Evolutionary conservation across 2,888 invertebrate species (phyloP).

Genomic region (Macrophya alboannulata): DNA sequence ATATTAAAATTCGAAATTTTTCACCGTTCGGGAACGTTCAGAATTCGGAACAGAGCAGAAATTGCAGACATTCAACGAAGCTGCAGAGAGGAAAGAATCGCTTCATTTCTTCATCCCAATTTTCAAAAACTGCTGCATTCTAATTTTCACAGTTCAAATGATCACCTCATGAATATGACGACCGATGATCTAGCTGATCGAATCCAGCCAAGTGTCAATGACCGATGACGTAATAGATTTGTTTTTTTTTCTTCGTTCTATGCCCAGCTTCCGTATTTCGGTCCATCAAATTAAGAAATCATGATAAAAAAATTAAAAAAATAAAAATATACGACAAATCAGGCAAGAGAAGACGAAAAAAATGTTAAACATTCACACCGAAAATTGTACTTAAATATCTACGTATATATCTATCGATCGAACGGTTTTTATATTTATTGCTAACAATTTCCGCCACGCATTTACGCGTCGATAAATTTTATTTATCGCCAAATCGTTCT

Average conservation of each 20-base stretch:
- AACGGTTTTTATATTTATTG: not conserved
- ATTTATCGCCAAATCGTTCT: not conserved
- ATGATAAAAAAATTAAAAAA: not conserved
- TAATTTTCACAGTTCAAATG: not conserved
- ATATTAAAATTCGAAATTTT: too few species aligned
- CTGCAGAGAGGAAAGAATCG: not conserved
- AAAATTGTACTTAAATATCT: not conserved
- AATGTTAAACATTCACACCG: not conserved
- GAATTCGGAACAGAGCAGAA: not conserved
- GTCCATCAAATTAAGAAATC: not conserved
- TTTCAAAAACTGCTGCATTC: not conserved
- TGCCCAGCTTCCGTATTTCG: not conserved
- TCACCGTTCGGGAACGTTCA: too few species aligned
- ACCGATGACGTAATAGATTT: conserved; percentile 31
- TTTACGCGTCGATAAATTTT: not conserved
- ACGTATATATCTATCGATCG: not conserved
- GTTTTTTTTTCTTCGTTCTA: not conserved
- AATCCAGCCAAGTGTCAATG: conserved; percentile 1
- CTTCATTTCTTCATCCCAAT: not conserved
- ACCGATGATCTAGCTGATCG: not conserved
- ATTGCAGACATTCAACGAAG: not conserved
- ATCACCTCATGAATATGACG: not conserved
- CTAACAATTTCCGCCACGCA: not conserved
- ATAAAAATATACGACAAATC: not conserved
- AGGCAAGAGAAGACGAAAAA: not conserved